Percentiles rank a stretch among this genome's conserved stretches.
Evolutionary conservation across 2,113 vertebrate species (phyloP).

Genomic region (Ceyx melanurus): DNA sequence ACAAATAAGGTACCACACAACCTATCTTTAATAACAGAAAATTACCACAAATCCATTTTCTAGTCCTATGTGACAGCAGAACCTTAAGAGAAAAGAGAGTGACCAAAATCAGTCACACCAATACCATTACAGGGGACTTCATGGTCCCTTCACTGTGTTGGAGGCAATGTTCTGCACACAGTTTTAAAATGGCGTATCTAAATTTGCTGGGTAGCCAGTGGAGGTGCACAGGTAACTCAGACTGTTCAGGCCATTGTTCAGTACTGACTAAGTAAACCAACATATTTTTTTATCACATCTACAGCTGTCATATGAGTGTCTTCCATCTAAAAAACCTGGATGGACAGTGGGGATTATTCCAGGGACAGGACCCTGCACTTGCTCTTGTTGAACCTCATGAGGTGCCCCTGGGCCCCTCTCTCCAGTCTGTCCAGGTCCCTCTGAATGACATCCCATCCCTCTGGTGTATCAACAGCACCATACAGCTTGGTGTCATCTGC

Average conservation of each 20-base stretch:
- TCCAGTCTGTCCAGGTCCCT: no score
- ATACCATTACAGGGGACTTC: fast-evolving
- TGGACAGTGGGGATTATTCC: no score
- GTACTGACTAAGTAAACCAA: not conserved
- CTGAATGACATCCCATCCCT: no score
- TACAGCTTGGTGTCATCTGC: no score
- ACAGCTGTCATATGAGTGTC: not conserved
- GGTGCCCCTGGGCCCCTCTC: no score
- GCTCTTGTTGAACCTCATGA: no score
- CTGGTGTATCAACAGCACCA: no score
- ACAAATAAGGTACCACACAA: not conserved
- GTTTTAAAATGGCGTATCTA: not conserved
- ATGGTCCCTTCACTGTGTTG: not conserved
- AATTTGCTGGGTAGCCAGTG: not conserved
- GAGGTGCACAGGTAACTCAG: fast-evolving
- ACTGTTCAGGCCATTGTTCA: not conserved
- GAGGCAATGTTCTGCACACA: fast-evolving
- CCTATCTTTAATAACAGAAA: not conserved
- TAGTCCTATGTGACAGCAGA: not conserved
- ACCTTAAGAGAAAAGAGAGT: not conserved
- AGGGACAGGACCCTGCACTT: no score
- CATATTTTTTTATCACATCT: not conserved
- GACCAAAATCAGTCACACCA: not conserved
- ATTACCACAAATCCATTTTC: not conserved
- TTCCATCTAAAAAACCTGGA: not conserved